Conservation (phyloP, 2,888 invertebrate species). For the Rhodophaea formosa region DNA sequence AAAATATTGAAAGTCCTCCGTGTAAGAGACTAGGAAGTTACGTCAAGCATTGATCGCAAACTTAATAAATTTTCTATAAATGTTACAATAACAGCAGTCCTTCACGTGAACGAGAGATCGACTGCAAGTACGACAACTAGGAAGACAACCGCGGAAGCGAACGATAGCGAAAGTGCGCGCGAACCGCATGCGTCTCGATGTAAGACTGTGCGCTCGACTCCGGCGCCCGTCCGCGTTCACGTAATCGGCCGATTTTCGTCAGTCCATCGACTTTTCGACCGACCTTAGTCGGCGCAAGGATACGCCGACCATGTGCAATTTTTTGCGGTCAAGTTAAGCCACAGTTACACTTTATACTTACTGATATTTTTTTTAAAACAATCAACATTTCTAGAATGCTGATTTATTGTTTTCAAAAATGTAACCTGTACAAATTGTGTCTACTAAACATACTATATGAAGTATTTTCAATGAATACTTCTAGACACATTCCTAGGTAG, state of each 20-base stretch:
- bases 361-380: too few relatives aligned
- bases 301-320: conserved; percentile 1
- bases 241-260: conserved; percentile 47
- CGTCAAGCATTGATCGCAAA: too few relatives aligned
- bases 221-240: conserved; percentile 53
- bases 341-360: too few relatives aligned
- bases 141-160: conserved; percentile 48
- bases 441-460: too few relatives aligned
- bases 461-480: too few relatives aligned
- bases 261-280: conserved; percentile 23
- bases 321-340: conserved; percentile 12
- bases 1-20: not conserved
- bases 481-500: too few relatives aligned
- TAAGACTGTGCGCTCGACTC: conserved; percentile 55
- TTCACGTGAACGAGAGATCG: not conserved
- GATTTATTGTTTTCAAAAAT: too few relatives aligned
- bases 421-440: too few relatives aligned
- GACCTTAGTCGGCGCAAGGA: conserved; percentile 14
- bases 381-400: too few relatives aligned
- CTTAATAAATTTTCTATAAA: too few relatives aligned
- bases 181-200: conserved; percentile 60
- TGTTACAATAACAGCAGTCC: not conserved
- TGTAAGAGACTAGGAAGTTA: not conserved
- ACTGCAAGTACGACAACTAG: conserved; percentile 9
- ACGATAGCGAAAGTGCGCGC: conserved; percentile 74